A percentile compares a stretch with the other conserved stretches of the same genome.
Conservation (phyloP, 2,797 vertebrate genomes). For the Pantherophis vulpinus region DNA sequence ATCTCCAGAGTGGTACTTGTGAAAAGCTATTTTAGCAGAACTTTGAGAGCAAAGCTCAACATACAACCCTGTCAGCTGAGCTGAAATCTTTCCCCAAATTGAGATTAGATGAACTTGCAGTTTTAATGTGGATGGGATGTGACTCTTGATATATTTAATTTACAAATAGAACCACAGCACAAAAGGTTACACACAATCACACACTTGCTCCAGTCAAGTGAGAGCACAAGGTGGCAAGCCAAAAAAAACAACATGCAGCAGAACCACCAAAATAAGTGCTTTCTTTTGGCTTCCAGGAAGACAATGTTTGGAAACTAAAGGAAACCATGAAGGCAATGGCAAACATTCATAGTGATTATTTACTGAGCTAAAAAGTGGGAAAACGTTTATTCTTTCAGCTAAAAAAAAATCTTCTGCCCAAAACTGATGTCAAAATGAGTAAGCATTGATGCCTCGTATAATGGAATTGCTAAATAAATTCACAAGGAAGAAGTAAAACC, state of each 20-base stretch:
- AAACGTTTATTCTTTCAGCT: not conserved
- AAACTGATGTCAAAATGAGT: conserved; percentile 16
- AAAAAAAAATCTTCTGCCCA: conserved; percentile 1
- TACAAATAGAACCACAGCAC: not conserved
- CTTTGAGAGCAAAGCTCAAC: not conserved
- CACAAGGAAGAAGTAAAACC: not conserved
- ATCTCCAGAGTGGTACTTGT: not conserved
- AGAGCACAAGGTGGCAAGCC: not conserved
- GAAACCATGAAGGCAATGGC: not conserved
- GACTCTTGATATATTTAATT: conserved; percentile 14
- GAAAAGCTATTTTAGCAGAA: not conserved
- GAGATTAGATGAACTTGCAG: not conserved
- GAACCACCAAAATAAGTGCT: not conserved
- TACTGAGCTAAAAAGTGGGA: not conserved
- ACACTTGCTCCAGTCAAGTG: conserved; percentile 18
- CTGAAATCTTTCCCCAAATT: not conserved
- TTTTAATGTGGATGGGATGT: conserved; percentile 8
- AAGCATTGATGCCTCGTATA: not conserved
- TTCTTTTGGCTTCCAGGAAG: not conserved
- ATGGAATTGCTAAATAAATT: not conserved
- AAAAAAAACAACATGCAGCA: not conserved
- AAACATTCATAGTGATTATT: not conserved
- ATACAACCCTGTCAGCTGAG: not conserved
- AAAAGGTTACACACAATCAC: not conserved
- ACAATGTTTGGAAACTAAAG: not conserved